A percentile compares a stretch with the other conserved stretches of the same genome.
Evolutionary conservation across 2,888 invertebrate genomes (phyloP).

Genomic region (Noctua janthe): DNA sequence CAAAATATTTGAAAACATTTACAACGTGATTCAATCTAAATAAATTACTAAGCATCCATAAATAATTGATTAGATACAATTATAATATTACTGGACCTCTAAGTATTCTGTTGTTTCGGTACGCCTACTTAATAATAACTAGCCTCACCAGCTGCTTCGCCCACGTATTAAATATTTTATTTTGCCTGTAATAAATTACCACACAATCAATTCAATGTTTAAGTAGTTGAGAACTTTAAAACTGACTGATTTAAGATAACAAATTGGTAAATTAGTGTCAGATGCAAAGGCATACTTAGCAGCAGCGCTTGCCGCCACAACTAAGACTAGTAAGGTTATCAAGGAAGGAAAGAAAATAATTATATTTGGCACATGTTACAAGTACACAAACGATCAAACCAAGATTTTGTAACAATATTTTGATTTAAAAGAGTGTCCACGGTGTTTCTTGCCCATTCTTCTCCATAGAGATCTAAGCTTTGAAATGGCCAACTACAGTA

Average conservation of each 20-base stretch:
- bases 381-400: no score
- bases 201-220: not conserved
- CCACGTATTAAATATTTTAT: not conserved
- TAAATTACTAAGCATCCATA: slow-evolving; percentile 8
- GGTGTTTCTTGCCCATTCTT: no score
- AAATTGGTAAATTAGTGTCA: not conserved
- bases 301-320: not conserved
- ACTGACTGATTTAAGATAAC: not conserved
- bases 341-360: not conserved
- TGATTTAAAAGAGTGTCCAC: no score
- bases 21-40: not conserved
- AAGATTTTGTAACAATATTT: no score
- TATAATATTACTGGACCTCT: not conserved
- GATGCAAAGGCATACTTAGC: not conserved
- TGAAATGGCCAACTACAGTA: no score
- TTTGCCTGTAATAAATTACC: not conserved
- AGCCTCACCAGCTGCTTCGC: not conserved
- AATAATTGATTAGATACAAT: not conserved
- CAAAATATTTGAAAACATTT: not conserved
- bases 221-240: not conserved
- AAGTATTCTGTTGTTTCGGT: not conserved
- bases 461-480: no score
- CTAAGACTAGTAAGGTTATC: not conserved
- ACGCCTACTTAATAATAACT: slow-evolving; percentile 11
- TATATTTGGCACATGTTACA: not conserved